Conservation (phyloP, 2,888 invertebrate genomes). For the Lithophane ornitopus region DNA sequence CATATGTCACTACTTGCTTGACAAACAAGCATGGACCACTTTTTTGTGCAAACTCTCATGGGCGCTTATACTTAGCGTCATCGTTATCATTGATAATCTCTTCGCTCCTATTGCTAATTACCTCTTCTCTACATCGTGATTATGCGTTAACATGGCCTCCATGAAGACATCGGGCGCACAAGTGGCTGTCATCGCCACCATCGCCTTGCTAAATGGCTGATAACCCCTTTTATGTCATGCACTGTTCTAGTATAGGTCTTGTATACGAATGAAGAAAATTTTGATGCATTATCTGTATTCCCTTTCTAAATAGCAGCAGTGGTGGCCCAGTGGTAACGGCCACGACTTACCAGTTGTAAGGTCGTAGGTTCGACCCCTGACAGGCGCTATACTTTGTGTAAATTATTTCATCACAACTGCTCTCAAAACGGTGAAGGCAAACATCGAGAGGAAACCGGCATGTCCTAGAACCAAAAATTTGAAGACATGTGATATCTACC, state of each 20-base stretch:
- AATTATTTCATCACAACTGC: too few species aligned
- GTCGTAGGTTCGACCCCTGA: too few species aligned
- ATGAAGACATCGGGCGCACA: not conserved
- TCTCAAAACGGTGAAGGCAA: too few species aligned
- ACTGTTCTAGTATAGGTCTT: not conserved
- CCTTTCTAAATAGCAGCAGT: not conserved
- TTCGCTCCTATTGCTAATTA: conserved; percentile 4
- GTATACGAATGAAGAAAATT: not conserved
- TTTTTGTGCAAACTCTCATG: conserved; percentile 2
- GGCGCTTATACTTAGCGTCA: too few species aligned
- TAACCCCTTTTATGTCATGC: not conserved
- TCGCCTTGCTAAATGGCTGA: not conserved
- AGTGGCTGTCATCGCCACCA: not conserved
- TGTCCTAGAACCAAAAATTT: too few species aligned
- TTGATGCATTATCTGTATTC: not conserved
- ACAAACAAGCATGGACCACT: not conserved
- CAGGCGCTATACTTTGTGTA: too few species aligned
- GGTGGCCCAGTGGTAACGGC: too few species aligned
- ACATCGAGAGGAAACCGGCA: too few species aligned
- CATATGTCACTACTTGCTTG: conserved; percentile 6
- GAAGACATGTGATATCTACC: too few species aligned
- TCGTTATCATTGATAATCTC: not conserved
- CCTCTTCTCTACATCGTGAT: not conserved
- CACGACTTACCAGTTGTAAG: too few species aligned
- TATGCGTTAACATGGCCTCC: not conserved